Conservation (phyloP, 2,888 invertebrate species). For the Podabrus alpinus region DNA sequence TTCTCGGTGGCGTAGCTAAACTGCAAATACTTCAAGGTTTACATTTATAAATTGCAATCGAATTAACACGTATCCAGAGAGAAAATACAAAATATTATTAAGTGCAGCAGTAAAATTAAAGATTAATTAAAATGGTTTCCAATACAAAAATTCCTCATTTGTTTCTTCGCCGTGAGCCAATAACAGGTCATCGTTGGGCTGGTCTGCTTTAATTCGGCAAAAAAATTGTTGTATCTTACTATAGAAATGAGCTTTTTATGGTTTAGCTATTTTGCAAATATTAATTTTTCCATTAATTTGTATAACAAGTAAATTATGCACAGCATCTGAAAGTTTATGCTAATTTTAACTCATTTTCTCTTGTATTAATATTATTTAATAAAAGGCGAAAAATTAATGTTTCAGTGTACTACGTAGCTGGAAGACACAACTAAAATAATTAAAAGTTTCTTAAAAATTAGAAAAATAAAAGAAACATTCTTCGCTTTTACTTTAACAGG, state of each 20-base stretch:
- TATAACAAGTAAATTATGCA: neutral
- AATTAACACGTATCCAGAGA: neutral
- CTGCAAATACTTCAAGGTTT: neutral
- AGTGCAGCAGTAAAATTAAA: neutral
- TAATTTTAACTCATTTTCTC: neutral
- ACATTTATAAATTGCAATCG: neutral
- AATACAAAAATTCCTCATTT: no score
- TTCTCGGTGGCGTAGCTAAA: neutral
- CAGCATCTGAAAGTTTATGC: neutral
- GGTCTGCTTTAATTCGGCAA: no score
- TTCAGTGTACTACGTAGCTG: neutral
- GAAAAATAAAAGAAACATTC: neutral
- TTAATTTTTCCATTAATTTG: neutral
- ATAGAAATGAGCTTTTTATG: neutral
- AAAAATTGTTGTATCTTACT: neutral
- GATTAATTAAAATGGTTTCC: neutral
- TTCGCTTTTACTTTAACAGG: neutral
- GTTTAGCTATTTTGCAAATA: neutral
- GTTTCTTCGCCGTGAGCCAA: no score
- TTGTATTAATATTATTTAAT: neutral
- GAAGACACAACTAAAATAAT: neutral
- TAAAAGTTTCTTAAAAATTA: neutral
- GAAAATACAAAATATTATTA: neutral
- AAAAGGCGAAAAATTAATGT: neutral
- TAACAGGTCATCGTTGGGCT: no score